Evolutionary conservation across 2,797 vertebrate genomes (phyloP).

Genomic region (Spea hammondii): DNA sequence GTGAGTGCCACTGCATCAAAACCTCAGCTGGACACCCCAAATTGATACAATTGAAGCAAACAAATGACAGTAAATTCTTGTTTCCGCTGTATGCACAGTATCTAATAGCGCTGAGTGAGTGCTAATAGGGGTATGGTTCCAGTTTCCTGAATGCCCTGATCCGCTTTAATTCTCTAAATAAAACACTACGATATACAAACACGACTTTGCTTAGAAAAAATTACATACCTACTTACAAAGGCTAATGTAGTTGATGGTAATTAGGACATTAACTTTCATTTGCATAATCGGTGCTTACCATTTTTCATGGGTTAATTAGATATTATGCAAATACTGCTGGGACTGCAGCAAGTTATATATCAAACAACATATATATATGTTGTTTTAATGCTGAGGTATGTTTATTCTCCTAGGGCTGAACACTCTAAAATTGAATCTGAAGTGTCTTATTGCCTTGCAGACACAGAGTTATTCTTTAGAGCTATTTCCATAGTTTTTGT

Average conservation of each 20-base stretch:
- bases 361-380: too few species aligned
- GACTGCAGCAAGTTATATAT: constrained; percentile 24
- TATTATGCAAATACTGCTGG: constrained; percentile 49
- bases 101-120: constrained; percentile 1
- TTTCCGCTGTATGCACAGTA: constrained; percentile 13
- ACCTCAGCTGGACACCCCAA: neutral
- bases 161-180: neutral
- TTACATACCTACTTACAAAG: constrained; percentile 46
- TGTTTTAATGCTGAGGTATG: constrained; percentile 26
- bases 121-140: constrained; percentile 6
- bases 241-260: constrained; percentile 51
- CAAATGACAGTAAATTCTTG: neutral
- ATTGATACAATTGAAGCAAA: too few species aligned
- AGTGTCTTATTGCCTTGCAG: constrained; percentile 17
- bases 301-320: constrained; percentile 61
- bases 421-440: constrained; percentile 15
- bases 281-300: constrained; percentile 60
- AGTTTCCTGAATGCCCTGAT: neutral
- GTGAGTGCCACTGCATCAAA: neutral
- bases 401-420: constrained; percentile 21
- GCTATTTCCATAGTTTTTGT: neutral
- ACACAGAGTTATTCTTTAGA: too few species aligned
- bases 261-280: constrained; percentile 56
- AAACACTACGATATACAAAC: neutral
- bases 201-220: constrained; percentile 1